Conservation (phyloP, 1,140 invertebrate species). For the Apis laboriosa region DNA sequence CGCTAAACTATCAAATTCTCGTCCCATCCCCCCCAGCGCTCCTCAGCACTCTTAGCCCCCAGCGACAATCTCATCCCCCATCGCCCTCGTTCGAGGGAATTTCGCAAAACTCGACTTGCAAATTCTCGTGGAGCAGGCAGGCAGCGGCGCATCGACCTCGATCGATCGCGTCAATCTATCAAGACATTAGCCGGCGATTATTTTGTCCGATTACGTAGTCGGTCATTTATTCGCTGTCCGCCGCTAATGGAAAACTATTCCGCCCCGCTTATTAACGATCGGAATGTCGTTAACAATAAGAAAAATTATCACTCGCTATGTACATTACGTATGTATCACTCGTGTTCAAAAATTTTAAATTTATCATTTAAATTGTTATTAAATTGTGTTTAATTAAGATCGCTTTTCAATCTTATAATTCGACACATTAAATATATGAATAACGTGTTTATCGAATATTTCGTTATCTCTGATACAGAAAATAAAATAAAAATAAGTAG, state of each 20-base stretch:
- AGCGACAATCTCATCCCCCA: background rate
- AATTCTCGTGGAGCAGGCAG: background rate
- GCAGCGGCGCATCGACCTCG: constrained; percentile 37
- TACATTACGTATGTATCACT: too few relatives aligned
- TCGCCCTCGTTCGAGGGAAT: background rate
- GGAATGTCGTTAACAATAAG: constrained; percentile 46
- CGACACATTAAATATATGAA: too few relatives aligned
- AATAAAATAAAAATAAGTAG: too few relatives aligned
- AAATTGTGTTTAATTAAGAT: too few relatives aligned
- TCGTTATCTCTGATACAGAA: too few relatives aligned
- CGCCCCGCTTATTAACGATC: constrained; percentile 40
- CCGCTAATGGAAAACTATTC: constrained; percentile 33
- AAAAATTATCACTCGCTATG: constrained; percentile 9
- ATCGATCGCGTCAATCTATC: constrained; percentile 47
- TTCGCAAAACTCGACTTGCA: constrained; percentile 14
- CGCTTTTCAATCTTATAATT: too few relatives aligned
- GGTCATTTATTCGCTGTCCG: constrained; percentile 36
- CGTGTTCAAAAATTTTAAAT: too few relatives aligned
- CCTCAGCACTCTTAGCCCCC: background rate
- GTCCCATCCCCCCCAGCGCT: background rate
- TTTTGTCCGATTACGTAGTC: constrained; percentile 48
- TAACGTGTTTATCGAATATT: too few relatives aligned
- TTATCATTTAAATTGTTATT: too few relatives aligned
- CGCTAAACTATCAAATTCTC: background rate
- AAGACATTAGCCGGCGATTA: constrained; percentile 36